phyloP scores from a whole-genome alignment of 1,140 invertebrate species.

The Sogatella furcifera region DNA sequence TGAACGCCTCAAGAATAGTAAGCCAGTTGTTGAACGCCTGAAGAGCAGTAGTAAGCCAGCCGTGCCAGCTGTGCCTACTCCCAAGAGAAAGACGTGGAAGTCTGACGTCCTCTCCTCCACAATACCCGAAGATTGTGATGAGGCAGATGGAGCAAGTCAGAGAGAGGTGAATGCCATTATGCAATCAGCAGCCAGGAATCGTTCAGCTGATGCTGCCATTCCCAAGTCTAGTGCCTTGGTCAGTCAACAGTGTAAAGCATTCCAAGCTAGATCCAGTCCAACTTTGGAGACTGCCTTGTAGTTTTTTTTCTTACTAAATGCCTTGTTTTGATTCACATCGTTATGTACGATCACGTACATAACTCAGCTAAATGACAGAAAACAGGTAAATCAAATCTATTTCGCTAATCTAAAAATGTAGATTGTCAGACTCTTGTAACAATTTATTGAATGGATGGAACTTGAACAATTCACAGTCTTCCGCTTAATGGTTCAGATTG shows the following conservation, averaged over 20 bases:
- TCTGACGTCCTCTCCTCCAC: constrained; percentile 73
- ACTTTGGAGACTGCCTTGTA: constrained; percentile 20
- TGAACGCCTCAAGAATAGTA: constrained; percentile 46
- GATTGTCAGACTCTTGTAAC: no score
- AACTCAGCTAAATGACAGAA: no score
- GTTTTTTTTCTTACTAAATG: neutral
- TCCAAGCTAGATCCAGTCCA: constrained; percentile 12
- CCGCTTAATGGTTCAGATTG: no score
- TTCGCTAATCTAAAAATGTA: no score
- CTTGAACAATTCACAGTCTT: no score
- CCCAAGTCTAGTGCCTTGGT: constrained; percentile 17
- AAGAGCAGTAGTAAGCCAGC: constrained; percentile 29
- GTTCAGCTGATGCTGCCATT: neutral
- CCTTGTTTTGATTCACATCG: neutral
- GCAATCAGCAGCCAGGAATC: neutral
- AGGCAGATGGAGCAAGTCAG: constrained; percentile 41
- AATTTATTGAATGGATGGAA: no score
- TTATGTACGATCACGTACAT: no score
- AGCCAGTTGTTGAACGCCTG: constrained; percentile 21
- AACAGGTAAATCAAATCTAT: no score
- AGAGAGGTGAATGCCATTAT: constrained; percentile 1
- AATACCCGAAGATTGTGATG: constrained; percentile 69
- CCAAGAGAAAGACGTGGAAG: constrained; percentile 49
- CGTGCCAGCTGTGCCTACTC: constrained; percentile 37
- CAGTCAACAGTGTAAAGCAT: constrained; percentile 16